Percentiles rank a stretch among this genome's conserved stretches.
These are phyloP conservation scores for Selene dorsalis DNA, from an alignment of 2,797 vertebrate species.

Conservation along the genomic window DNA sequence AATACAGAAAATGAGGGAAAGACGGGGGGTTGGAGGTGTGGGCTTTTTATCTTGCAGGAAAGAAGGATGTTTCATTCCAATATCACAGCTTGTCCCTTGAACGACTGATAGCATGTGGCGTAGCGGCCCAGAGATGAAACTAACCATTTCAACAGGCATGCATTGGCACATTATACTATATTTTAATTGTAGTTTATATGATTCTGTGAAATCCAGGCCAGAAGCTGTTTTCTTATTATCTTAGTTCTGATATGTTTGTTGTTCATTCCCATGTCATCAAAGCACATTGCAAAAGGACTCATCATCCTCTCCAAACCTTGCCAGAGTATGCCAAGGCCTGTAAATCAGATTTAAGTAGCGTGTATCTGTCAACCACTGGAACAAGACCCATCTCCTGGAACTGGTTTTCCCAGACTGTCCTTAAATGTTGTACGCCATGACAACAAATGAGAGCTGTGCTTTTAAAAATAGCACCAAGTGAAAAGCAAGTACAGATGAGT, in stretches of 20 bases:
- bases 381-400: slow-evolving; percentile 46
- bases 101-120: slow-evolving; percentile 69
- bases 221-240: slow-evolving; percentile 64
- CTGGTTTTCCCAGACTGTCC: slow-evolving; percentile 53
- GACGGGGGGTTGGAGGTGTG: slow-evolving; percentile 52
- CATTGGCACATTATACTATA: slow-evolving; percentile 55
- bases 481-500: slow-evolving; percentile 78
- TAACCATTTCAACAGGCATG: slow-evolving; percentile 61
- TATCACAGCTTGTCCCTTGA: slow-evolving; percentile 70
- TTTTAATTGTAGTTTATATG: slow-evolving; percentile 64
- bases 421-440: slow-evolving; percentile 51
- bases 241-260: slow-evolving; percentile 61
- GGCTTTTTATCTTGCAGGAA: slow-evolving; percentile 58
- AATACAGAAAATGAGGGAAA: slow-evolving; percentile 58
- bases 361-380: slow-evolving; percentile 62
- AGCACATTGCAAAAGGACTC: slow-evolving; percentile 56
- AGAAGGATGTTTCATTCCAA: slow-evolving; percentile 66
- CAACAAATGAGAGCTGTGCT: slow-evolving; percentile 52
- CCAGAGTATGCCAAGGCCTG: slow-evolving; percentile 50
- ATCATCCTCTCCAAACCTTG: slow-evolving; percentile 55
- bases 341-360: slow-evolving; percentile 70
- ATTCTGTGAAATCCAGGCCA: slow-evolving; percentile 67
- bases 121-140: slow-evolving; percentile 52
- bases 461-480: slow-evolving; percentile 72
- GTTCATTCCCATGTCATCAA: slow-evolving; percentile 66